These are phyloP conservation scores for Drosophila antonietae DNA, from an alignment of 2,888 invertebrate genomes.

Conservation along the genomic window DNA sequence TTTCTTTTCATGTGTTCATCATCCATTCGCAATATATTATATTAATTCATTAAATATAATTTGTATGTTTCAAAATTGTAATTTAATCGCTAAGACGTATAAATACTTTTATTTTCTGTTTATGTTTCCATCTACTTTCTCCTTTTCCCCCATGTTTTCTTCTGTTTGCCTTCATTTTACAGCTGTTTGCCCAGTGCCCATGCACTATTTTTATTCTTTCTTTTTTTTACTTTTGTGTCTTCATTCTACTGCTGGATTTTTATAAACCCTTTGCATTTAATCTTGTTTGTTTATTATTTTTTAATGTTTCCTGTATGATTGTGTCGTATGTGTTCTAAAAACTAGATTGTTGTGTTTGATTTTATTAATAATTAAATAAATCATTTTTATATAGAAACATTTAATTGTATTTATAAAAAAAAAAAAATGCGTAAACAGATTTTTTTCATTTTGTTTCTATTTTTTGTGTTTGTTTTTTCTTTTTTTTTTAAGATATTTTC, in stretches of 20 bases:
- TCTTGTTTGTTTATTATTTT: constrained; percentile 30
- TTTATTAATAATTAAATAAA: constrained; percentile 70
- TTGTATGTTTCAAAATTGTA: constrained; percentile 72
- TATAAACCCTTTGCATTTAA: constrained; percentile 49
- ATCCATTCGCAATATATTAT: constrained; percentile 60
- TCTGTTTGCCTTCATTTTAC: constrained; percentile 26
- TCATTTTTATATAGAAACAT: constrained; percentile 59
- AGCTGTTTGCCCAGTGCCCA: constrained; percentile 45
- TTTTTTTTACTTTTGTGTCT: not conserved
- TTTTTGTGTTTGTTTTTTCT: constrained; percentile 29
- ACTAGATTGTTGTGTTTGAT: constrained; percentile 60
- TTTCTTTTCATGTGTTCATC: constrained; percentile 43
- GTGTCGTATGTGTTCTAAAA: constrained; percentile 53
- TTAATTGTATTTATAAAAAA: constrained; percentile 54
- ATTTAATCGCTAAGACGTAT: constrained; percentile 75
- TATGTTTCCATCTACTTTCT: constrained; percentile 38
- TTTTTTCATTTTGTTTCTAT: constrained; percentile 26
- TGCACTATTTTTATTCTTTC: constrained; percentile 18
- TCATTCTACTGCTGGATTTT: constrained; percentile 43
- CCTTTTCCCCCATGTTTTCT: constrained; percentile 11
- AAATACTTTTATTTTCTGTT: constrained; percentile 68
- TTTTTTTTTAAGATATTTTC: constrained; percentile 30
- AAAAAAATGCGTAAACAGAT: constrained; percentile 62
- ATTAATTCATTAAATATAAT: constrained; percentile 73
- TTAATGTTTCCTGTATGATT: constrained; percentile 66